Evolutionary conservation across 2,888 invertebrate genomes (phyloP), one percentile per base, ranked within the genome.

Genomic region (Megamerina dolium): DNA sequence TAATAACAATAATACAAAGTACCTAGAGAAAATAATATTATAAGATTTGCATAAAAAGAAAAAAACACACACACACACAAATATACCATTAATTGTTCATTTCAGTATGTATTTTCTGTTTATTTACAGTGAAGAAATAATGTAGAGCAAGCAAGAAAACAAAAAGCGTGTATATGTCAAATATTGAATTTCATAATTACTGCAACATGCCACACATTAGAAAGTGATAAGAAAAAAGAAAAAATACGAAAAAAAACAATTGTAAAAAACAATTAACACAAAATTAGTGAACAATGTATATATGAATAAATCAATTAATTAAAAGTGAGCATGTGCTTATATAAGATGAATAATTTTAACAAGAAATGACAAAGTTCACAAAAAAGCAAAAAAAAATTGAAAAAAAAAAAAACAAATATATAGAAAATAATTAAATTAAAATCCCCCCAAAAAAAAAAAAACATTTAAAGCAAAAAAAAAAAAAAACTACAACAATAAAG

Each of bases 301-400:
- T 16, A 13, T 18, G 17, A 29, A 30, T 34, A 14, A 31, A n/a
- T n/a, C n/a, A n/a, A n/a, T n/a, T n/a, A n/a, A n/a, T n/a, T n/a
- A 41, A 16, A 6, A 19, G 9, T 12, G 41, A 33, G 27, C 20
- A 27, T 20, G 19, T 21, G 26, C 19, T 6, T 35, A 21, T 19
- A 5, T 12, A 26, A 13, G 13, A 18, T 20, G 6, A 34, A 33
- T 17, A 13, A 34, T 10, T 16, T 19, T 40, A 40, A 40, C 27
- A 33, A 27, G 26, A 19, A 19, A 23, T n/a, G 13, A n/a, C 32
- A 30, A 33, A 17, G 23, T 19, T 9, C 17, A 37, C 13, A 10
- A 29, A 33, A 5, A 13, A 37, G 40, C 18, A 35, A 42, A 43
- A 37, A 52, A 44, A 13, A 31, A 35, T n/a, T 14, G 26, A 23